Evolutionary conservation across 2,113 vertebrate species (phyloP).

Genomic region (Candoia aspera): DNA sequence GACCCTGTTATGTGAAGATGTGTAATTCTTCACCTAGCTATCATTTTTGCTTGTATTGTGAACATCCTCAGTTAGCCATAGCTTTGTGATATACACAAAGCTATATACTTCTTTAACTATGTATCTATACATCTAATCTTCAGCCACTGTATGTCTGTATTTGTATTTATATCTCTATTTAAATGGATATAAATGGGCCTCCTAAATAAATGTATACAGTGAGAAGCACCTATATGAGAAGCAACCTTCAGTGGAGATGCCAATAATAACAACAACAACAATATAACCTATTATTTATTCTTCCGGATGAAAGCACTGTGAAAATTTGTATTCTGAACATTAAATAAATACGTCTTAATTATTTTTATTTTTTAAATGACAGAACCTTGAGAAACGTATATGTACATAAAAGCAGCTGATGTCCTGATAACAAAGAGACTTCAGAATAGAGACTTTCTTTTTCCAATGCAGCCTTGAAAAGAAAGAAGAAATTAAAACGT

Average conservation of each 20-base stretch:
- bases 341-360: constrained; percentile 15
- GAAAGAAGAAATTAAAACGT: constrained; percentile 25
- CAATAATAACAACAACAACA: neutral
- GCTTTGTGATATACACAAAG: neutral
- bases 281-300: neutral
- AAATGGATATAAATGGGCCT: neutral
- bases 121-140: no score
- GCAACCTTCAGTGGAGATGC: neutral
- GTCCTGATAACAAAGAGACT: constrained; percentile 30
- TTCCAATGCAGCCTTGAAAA: constrained; percentile 40
- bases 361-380: neutral
- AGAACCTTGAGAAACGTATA: neutral
- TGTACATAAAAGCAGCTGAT: neutral
- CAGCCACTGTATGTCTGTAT: no score
- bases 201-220: no score
- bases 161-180: neutral
- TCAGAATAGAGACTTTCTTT: constrained; percentile 18
- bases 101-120: no score
- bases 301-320: neutral
- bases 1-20: no score
- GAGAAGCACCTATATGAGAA: neutral
- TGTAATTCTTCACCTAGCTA: neutral
- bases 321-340: constrained; percentile 12
- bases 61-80: neutral
- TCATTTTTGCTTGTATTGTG: neutral